phyloP scores from a whole-genome alignment of 2,888 invertebrate species.

The Graphium colonna region DNA sequence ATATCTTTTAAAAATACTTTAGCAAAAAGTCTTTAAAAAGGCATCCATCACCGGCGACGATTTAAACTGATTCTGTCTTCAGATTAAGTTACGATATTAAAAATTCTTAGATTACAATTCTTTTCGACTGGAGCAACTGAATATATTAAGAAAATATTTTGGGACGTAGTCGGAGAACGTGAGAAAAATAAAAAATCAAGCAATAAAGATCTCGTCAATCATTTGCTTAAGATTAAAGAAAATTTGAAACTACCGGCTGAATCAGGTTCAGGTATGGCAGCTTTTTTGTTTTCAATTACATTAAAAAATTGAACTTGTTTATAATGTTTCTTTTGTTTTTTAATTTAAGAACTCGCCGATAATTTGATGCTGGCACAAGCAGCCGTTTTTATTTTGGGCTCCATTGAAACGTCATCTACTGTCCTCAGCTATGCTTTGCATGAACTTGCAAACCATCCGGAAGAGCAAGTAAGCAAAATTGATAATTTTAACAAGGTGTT shows the following conservation, averaged over 20 bases:
- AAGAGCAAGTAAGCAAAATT: constrained; percentile 45
- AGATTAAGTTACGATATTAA: neutral
- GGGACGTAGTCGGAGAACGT: constrained; percentile 47
- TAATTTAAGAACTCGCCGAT: constrained; percentile 49
- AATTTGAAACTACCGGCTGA: constrained; percentile 52
- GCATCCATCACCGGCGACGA: no score
- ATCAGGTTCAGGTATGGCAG: constrained; percentile 40
- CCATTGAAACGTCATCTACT: constrained; percentile 61
- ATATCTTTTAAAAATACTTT: no score
- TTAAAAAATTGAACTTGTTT: neutral
- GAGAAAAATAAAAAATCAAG: constrained; percentile 35
- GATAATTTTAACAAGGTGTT: neutral
- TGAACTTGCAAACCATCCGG: constrained; percentile 55
- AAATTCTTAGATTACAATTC: constrained; percentile 45
- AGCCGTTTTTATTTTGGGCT: constrained; percentile 58
- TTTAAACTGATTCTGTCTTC: no score
- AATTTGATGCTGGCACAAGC: constrained; percentile 62
- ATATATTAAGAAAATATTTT: constrained; percentile 52
- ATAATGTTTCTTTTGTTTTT: neutral
- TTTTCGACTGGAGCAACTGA: constrained; percentile 54
- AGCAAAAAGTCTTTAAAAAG: no score
- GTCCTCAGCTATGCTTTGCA: constrained; percentile 48
- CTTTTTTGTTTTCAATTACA: neutral
- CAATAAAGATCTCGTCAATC: constrained; percentile 56
- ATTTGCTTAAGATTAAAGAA: constrained; percentile 52